Evolutionary conservation across 2,888 invertebrate species (phyloP), one percentile per base, ranked within the genome.

Genomic region (Seladonia tumulorum): DNA sequence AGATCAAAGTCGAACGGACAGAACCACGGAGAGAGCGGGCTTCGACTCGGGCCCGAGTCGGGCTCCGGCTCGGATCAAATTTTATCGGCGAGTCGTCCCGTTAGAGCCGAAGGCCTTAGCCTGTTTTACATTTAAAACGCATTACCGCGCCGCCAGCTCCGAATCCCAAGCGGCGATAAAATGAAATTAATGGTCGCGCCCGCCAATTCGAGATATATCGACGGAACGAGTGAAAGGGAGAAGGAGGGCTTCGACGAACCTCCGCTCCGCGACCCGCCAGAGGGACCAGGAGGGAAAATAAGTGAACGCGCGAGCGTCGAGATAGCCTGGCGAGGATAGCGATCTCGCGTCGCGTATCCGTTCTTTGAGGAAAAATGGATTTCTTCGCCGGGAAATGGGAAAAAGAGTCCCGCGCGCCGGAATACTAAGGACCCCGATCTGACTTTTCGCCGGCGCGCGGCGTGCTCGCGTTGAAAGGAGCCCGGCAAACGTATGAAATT

Each of bases 81-180:
- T 94, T 94, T 93, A 94, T 94, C 93, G 92, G 89, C 89, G 86
- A 80, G 89, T 90, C 89, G 91, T 90, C 89, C 92, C 91, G 92
- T 91, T 93, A 92, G 86, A 92, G 93, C 93, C 93, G 92, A 93
- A 94, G 94, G 94, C 94, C 93, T 94, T 90, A 91, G 92, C 91
- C 94, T 94, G 94, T 94, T 95, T 95, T 94, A 94, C 95, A 95
- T 95, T 94, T 94, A 94, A 94, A 95, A 94, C 93, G 94, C 94
- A 94, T 95, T 94, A 95, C 92, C 92, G 86, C 87, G 87, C 91
- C 91, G 92, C 90, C 92, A 93, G 92, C 89, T 92, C 92, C 92
- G 93, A 94, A 94, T 94, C 93, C 94, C 91, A 90, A 82, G 90
- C 91, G 90, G 92, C 94, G 94, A 94, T 95, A 94, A 94, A 95